A percentile compares a stretch with the other conserved stretches of the same genome.
Evolutionary conservation across 2,797 vertebrate genomes (phyloP).

Genomic region (Cephalopachus bancanus): DNA sequence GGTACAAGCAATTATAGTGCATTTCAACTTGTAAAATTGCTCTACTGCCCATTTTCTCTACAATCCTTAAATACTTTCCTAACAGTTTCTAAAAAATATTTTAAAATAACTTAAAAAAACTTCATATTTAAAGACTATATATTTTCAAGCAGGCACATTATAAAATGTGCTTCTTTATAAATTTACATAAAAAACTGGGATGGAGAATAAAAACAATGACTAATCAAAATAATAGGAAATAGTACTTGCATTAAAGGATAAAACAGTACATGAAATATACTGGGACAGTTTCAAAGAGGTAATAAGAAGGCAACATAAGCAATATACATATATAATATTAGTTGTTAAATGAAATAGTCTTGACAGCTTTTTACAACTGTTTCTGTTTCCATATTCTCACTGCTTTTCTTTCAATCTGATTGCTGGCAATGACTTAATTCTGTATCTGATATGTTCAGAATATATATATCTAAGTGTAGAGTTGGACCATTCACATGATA

Average conservation of each 20-base stretch:
- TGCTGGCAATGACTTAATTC: conserved; percentile 32
- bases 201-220: conserved; percentile 33
- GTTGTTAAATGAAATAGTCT: conserved; percentile 54
- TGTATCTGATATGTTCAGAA: conserved; percentile 75
- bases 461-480: conserved; percentile 67
- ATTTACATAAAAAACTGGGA: not conserved
- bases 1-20: not conserved
- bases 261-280: not conserved
- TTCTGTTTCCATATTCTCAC: not conserved
- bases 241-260: conserved; percentile 19
- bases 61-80: not conserved
- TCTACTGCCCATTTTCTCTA: not conserved
- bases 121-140: not conserved
- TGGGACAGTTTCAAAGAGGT: conserved; percentile 63
- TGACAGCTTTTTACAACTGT: conserved; percentile 78
- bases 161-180: conserved; percentile 51
- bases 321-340: conserved; percentile 28
- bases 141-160: conserved; percentile 11
- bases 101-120: not conserved
- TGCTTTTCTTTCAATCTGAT: conserved; percentile 2
- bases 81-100: not conserved
- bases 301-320: conserved; percentile 70
- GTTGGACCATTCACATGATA: conserved; percentile 61
- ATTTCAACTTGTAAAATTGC: not conserved
- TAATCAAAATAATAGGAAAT: conserved; percentile 58